A percentile compares a stretch with the other conserved stretches of the same genome.
These are phyloP conservation scores for Mionectes macconnelli DNA, from an alignment of 2,113 vertebrate genomes.

Conservation along the genomic window DNA sequence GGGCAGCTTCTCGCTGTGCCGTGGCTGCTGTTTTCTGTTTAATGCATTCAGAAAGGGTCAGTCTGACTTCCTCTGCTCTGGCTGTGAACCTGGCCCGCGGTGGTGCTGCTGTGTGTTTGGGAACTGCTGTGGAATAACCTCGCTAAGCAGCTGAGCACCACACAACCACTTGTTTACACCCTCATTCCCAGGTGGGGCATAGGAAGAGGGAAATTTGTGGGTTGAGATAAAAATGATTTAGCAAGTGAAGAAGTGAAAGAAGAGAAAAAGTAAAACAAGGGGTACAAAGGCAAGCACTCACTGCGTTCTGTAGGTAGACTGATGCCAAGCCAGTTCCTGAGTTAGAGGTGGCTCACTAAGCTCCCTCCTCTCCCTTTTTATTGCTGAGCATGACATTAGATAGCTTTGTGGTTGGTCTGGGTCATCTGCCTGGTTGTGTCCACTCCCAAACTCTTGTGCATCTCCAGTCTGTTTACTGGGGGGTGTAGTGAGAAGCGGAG, in stretches of 20 bases:
- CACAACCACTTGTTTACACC: not conserved
- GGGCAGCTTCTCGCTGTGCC: not conserved
- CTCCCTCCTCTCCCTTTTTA: not conserved
- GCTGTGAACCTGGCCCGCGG: not conserved
- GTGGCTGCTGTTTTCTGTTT: not conserved
- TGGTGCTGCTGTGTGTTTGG: not conserved
- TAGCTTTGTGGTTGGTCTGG: not conserved
- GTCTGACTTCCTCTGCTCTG: not conserved
- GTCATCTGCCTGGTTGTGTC: not conserved
- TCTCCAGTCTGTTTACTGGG: not conserved
- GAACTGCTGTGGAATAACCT: not conserved
- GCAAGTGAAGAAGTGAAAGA: not conserved
- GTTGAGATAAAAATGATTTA: not conserved
- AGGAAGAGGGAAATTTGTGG: not conserved
- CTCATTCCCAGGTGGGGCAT: not conserved
- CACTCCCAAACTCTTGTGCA: not conserved
- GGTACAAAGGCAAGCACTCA: not conserved
- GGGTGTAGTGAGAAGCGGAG: not conserved
- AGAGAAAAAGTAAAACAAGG: not conserved
- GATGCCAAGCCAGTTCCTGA: not conserved
- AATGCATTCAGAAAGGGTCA: not conserved
- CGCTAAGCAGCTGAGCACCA: not conserved
- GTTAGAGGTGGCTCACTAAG: not conserved
- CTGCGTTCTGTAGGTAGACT: accelerated
- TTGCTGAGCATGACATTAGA: not conserved